Conservation (phyloP, 2,113 vertebrate species). For the Mungos mungo region DNA sequence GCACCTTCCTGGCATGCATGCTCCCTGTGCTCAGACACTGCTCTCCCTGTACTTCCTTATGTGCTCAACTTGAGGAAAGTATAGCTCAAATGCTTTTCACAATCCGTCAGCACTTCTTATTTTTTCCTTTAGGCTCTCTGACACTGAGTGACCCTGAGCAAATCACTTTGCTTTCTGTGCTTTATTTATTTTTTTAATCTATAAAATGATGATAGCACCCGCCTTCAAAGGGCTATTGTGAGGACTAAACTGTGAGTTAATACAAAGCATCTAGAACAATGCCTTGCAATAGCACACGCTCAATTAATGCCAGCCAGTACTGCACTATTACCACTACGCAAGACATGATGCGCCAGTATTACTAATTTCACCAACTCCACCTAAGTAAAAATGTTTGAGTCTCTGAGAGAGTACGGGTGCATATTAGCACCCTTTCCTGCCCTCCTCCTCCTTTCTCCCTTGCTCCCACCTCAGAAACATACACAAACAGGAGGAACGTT, state of each 20-base stretch:
- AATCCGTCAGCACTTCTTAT: background rate
- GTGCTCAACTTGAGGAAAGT: background rate
- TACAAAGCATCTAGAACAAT: background rate
- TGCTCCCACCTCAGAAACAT: background rate
- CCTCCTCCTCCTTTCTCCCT: background rate
- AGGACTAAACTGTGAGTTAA: background rate
- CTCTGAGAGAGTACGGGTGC: background rate
- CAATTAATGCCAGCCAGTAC: background rate
- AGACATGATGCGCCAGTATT: background rate
- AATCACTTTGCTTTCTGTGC: background rate
- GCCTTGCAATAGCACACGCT: background rate
- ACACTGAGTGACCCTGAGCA: background rate
- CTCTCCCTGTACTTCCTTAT: background rate
- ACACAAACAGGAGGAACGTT: background rate
- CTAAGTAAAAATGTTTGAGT: background rate
- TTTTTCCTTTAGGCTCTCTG: background rate
- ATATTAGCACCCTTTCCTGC: background rate
- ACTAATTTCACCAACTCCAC: background rate
- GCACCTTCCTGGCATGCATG: background rate
- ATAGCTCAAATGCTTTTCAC: background rate
- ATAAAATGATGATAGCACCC: background rate
- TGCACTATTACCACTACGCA: background rate
- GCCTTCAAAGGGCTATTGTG: background rate
- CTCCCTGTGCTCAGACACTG: background rate
- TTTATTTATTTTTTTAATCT: background rate